Percentiles rank a stretch among this genome's conserved stretches.
These are phyloP conservation scores for Sander vitreus DNA, from an alignment of 2,113 vertebrate genomes.

Conservation along the genomic window DNA sequence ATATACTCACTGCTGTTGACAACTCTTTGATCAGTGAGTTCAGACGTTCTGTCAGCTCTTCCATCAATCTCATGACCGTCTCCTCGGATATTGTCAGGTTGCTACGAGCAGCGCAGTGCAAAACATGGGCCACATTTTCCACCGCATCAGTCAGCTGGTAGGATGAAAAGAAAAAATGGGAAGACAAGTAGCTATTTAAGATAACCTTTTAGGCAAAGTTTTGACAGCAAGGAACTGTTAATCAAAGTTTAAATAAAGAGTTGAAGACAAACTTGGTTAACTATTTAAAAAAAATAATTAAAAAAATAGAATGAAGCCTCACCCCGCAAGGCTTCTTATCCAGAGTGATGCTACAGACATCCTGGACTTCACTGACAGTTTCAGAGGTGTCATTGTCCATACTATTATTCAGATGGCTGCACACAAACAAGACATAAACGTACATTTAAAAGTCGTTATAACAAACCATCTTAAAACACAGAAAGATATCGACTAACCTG, in stretches of 20 bases:
- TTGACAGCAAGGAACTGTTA: background rate
- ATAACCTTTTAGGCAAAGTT: background rate
- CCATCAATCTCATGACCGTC: constrained; percentile 62
- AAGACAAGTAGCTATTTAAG: background rate
- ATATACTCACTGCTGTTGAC: constrained; percentile 66
- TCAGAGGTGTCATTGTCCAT: constrained; percentile 29
- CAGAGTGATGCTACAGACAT: constrained; percentile 75
- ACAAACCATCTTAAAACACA: background rate
- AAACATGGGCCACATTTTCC: constrained; percentile 62
- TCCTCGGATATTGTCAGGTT: constrained; percentile 74
- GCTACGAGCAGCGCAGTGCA: constrained; percentile 74
- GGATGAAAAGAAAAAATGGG: background rate
- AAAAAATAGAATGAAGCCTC: constrained; percentile 17
- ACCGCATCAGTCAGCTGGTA: constrained; percentile 73
- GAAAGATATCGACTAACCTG: background rate
- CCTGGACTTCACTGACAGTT: constrained; percentile 21
- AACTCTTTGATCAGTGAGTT: constrained; percentile 73
- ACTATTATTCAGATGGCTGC: constrained; percentile 68
- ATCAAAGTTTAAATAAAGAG: background rate
- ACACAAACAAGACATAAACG: constrained; percentile 10
- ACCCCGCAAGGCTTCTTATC: constrained; percentile 71
- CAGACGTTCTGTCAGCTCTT: constrained; percentile 71
- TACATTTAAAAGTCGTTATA: background rate
- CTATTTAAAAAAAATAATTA: too few species aligned
- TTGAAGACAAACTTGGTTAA: background rate